Conservation (phyloP, 2,888 invertebrate genomes). For the Proisotoma minuta region DNA sequence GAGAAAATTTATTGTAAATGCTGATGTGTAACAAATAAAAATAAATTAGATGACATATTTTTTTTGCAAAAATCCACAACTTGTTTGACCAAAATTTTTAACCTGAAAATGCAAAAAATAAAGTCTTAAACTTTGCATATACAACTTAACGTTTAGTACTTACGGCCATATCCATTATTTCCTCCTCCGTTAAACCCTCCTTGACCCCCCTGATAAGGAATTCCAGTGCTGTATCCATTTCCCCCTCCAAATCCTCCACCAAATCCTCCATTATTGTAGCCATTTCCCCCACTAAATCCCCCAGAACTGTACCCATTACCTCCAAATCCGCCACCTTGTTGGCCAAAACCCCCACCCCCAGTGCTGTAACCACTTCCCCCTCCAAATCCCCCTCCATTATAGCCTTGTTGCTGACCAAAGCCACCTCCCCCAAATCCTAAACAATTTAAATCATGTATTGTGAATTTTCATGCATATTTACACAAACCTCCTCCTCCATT, state of each 20-base stretch:
- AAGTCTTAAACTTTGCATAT: background rate
- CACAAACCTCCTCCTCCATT: constrained; percentile 11
- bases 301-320: background rate
- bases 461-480: no score
- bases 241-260: constrained; percentile 16
- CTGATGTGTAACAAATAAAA: no score
- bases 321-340: background rate
- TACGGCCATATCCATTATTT: constrained; percentile 24
- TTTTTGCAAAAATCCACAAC: no score
- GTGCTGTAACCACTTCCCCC: constrained; percentile 2
- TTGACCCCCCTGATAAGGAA: constrained; percentile 9
- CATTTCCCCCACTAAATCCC: background rate
- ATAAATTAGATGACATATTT: no score
- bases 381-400: background rate
- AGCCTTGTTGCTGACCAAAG: constrained; percentile 9
- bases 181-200: constrained; percentile 12
- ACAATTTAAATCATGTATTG: no score
- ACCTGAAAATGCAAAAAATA: background rate
- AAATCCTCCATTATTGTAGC: constrained; percentile 6
- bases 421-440: background rate
- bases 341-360: constrained; percentile 14
- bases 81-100: background rate
- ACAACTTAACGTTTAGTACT: no score
- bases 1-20: no score
- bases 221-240: constrained; percentile 22